Evolutionary conservation across 1,140 invertebrate species (phyloP), one percentile per base, ranked within the genome.

Genomic region (Bicyclus anynana): DNA sequence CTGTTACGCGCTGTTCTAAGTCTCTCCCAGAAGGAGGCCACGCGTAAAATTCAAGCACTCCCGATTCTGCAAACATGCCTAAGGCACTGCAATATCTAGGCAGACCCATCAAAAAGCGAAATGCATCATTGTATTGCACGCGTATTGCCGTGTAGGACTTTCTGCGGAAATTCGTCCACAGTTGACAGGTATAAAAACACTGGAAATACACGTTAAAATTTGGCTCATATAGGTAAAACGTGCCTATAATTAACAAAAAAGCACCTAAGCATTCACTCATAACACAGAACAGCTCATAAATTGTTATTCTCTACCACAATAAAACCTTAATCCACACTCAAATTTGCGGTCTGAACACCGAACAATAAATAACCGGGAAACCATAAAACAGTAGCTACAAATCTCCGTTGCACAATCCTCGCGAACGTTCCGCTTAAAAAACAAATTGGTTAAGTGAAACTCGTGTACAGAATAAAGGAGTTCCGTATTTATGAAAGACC

Each of bases 361-460:
- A 66, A 59, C 65, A 69, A 77, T 77, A 77, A 80, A 77, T 77
- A 72, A 74, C 68, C 57, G 58, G 54, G 56, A 53, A 52, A 66
- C 62, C 68, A 75, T 66, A 72, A 77, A 74, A 72, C 62, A 44
- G 40, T 44, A 60, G 51, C 50, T 61, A 73, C 63, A 63, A 74
- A 71, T 74, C 62, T 62, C 67, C 67, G 62, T 62, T 68, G 65
- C 65, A 74, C 74, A 72, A 72, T 72, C 65, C 65, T 69, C 66
- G 44, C 63, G 38, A 55, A 40, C 61, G 65, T 55, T 71, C 48
- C 46, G 57, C 27, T 48, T 47, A 71, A 78, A 82, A 82, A 80
- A 78, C 69, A 53, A 64, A 76, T 44, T 44, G 17, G 40, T 2
- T 1, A 44, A 44, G 40, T 44, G 1, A 44, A 44, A 10, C 16